phyloP scores from a whole-genome alignment of 2,888 invertebrate species.

The Furcula furcula region DNA sequence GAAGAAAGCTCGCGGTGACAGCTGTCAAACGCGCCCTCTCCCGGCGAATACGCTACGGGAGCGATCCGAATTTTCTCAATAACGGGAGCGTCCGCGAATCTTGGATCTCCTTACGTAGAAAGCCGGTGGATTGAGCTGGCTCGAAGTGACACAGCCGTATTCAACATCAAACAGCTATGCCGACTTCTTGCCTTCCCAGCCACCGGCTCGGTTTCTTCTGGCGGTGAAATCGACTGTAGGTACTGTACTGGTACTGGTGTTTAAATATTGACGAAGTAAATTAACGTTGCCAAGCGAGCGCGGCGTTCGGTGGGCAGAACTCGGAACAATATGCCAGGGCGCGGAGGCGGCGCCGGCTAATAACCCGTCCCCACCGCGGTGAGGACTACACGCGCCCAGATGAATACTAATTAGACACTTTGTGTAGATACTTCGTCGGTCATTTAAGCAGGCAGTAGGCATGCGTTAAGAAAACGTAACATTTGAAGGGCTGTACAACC shows the following conservation, averaged over 20 bases:
- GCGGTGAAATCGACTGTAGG: slow-evolving; percentile 44
- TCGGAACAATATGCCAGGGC: slow-evolving; percentile 79
- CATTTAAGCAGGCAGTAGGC: slow-evolving; percentile 29
- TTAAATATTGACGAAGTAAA: slow-evolving; percentile 71
- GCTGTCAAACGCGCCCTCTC: slow-evolving; percentile 72
- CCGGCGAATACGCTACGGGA: slow-evolving; percentile 64
- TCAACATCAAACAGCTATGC: slow-evolving; percentile 89
- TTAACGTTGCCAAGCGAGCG: slow-evolving; percentile 65
- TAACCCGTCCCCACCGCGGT: slow-evolving; percentile 81
- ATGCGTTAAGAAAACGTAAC: slow-evolving; percentile 29
- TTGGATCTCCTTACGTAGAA: slow-evolving; percentile 59
- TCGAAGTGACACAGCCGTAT: slow-evolving; percentile 92
- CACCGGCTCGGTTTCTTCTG: slow-evolving; percentile 67
- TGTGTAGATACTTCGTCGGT: slow-evolving; percentile 58
- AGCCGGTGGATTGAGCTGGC: slow-evolving; percentile 86
- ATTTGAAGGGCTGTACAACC: slow-evolving; percentile 22
- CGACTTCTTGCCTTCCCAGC: slow-evolving; percentile 93
- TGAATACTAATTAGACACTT: slow-evolving; percentile 79
- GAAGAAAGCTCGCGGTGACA: slow-evolving; percentile 55
- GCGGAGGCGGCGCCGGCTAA: slow-evolving; percentile 81
- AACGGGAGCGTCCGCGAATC: slow-evolving; percentile 61
- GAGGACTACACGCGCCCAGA: slow-evolving; percentile 77
- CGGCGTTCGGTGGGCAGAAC: slow-evolving; percentile 73
- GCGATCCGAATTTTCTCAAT: slow-evolving; percentile 65
- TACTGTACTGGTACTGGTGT: slow-evolving; percentile 48